Conservation (phyloP, 1,140 invertebrate species). For the Sycobia sp. region DNA sequence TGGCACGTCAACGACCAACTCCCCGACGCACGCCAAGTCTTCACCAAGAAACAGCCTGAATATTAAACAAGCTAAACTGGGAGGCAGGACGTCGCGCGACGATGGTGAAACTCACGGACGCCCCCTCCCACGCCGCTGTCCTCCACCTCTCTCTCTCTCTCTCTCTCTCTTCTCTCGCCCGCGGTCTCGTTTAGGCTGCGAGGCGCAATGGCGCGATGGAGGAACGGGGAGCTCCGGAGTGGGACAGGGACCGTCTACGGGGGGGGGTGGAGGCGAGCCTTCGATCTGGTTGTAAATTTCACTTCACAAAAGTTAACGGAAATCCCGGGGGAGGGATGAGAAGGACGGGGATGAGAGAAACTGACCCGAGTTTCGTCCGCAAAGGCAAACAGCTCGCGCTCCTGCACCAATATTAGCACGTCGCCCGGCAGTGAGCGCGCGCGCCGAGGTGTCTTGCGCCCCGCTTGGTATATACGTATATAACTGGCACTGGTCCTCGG, state of each 20-base stretch:
- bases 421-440: not conserved
- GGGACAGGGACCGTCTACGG: not conserved
- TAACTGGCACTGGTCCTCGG: too few species aligned
- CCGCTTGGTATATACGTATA: too few species aligned
- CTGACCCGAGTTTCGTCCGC: constrained; percentile 37
- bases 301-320: constrained; percentile 52
- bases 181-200: too few species aligned
- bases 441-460: too few species aligned
- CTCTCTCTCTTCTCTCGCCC: too few species aligned
- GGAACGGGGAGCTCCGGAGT: not conserved
- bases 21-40: constrained; percentile 38
- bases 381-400: constrained; percentile 51
- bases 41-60: constrained; percentile 45
- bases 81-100: not conserved
- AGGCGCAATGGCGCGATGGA: too few species aligned
- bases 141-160: too few species aligned
- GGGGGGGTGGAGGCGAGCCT: too few species aligned
- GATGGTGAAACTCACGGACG: not conserved
- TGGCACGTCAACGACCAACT: not conserved
- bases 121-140: not conserved
- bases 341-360: constrained; percentile 1
- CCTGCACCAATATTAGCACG: constrained; percentile 45
- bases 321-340: constrained; percentile 35
- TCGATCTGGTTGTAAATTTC: constrained; percentile 50
- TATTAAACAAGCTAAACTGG: constrained; percentile 52